These are phyloP conservation scores for Bolborhynchus lineola DNA, from an alignment of 2,113 vertebrate species.

Conservation along the genomic window DNA sequence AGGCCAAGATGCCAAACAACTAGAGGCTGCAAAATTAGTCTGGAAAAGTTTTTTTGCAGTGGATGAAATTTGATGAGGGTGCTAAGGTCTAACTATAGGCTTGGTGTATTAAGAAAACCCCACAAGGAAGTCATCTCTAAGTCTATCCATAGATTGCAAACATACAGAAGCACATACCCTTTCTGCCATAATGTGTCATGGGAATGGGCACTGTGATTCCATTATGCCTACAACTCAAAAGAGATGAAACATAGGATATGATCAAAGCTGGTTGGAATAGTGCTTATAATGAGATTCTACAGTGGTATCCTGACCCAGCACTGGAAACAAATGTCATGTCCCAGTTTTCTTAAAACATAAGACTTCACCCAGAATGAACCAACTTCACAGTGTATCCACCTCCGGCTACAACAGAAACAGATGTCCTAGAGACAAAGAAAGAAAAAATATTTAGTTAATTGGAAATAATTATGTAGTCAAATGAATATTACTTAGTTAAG, in stretches of 20 bases:
- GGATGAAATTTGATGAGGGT: neutral
- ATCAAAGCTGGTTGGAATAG: neutral
- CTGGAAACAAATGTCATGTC: neutral
- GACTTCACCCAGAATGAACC: neutral
- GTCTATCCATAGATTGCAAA: neutral
- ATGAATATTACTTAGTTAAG: neutral
- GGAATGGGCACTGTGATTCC: neutral
- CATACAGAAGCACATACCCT: neutral
- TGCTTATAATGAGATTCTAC: neutral
- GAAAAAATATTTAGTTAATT: neutral
- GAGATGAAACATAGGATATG: neutral
- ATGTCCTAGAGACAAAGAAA: neutral
- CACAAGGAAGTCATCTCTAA: neutral
- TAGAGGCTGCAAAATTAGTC: neutral
- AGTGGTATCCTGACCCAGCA: neutral
- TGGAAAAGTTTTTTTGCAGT: neutral
- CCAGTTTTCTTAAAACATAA: neutral
- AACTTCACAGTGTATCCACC: neutral
- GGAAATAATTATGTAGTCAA: neutral
- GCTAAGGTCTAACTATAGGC: neutral
- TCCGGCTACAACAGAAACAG: neutral
- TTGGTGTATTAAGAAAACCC: neutral
- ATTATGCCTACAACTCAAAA: neutral
- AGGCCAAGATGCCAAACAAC: fast-evolving
- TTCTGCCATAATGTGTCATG: neutral